phyloP scores from a whole-genome alignment of 2,113 vertebrate genomes.

The Erythrocercus mccallii region DNA sequence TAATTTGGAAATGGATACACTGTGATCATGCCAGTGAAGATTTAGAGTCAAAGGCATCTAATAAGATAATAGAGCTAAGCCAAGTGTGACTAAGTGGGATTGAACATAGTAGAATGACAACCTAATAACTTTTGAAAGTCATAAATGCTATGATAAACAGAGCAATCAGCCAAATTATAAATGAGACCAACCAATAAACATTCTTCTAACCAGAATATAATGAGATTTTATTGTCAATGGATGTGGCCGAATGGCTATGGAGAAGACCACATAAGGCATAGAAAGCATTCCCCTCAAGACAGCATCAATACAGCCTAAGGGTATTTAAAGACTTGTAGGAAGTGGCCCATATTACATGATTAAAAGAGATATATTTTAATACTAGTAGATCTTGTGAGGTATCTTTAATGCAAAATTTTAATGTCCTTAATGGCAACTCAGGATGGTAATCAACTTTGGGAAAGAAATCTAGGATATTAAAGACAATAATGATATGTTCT shows the following conservation, averaged over 20 bases:
- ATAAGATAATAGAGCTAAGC: not conserved
- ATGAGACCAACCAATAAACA: not conserved
- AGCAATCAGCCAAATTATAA: not conserved
- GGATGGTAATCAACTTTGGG: not conserved
- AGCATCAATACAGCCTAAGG: not conserved
- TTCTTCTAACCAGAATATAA: not conserved
- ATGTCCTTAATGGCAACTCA: not conserved
- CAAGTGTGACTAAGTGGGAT: not conserved
- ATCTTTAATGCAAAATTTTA: not conserved
- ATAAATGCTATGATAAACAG: not conserved
- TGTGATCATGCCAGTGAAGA: not conserved
- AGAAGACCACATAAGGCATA: not conserved
- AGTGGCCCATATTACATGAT: not conserved
- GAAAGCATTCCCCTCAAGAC: not conserved
- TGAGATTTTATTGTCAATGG: not conserved
- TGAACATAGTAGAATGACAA: not conserved
- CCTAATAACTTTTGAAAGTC: constrained; percentile 3
- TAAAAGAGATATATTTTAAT: not conserved
- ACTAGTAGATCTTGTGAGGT: not conserved
- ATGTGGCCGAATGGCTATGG: not conserved
- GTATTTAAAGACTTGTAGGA: not conserved
- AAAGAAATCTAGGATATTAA: not conserved
- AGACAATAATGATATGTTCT: not conserved
- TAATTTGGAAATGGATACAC: constrained; percentile 6
- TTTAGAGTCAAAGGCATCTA: not conserved